Conservation (phyloP, 2,113 vertebrate genomes). For the Calidris pugnax region DNA sequence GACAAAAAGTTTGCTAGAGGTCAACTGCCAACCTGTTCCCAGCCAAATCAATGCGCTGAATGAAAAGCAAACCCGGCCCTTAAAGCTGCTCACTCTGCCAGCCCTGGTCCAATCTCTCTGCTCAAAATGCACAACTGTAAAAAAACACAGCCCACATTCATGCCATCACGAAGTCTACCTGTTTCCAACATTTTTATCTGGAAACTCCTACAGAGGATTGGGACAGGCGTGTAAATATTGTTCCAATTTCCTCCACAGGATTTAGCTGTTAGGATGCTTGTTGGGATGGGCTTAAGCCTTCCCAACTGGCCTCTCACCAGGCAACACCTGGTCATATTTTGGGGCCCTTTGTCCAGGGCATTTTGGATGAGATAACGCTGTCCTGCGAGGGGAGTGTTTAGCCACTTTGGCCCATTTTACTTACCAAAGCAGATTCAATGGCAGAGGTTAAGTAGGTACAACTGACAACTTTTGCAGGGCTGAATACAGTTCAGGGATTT, state of each 20-base stretch:
- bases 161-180: neutral
- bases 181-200: neutral
- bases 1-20: neutral
- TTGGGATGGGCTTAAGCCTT: neutral
- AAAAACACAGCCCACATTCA: neutral
- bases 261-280: neutral
- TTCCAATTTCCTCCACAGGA: neutral
- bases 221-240: neutral
- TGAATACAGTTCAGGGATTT: neutral
- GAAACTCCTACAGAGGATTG: neutral
- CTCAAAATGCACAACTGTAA: neutral
- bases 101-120: fast-evolving
- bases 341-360: neutral
- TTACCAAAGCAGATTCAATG: neutral
- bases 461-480: neutral
- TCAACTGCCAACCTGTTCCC: neutral
- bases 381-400: neutral
- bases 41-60: fast-evolving
- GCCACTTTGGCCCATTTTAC: neutral
- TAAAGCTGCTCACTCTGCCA: neutral
- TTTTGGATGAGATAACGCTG: neutral
- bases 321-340: neutral
- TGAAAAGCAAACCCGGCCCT: neutral
- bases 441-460: neutral
- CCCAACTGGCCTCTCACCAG: neutral